Percentiles rank a stretch among this genome's conserved stretches.
Conservation (phyloP, 2,888 invertebrate genomes). For the Nebria brevicollis region DNA sequence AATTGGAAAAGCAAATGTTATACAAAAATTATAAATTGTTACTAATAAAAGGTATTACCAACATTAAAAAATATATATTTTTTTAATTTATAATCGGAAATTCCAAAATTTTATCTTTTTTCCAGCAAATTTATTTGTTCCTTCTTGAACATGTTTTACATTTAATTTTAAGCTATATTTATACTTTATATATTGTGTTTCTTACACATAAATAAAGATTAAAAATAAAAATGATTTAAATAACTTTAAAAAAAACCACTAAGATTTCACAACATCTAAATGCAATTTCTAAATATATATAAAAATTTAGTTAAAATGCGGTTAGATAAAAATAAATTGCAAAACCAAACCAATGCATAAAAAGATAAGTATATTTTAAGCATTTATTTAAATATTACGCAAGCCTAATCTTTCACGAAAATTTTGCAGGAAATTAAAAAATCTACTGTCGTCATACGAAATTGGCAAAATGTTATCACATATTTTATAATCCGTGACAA, state of each 20-base stretch:
- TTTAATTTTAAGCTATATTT: too few relatives aligned
- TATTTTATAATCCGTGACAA: slow-evolving; percentile 36
- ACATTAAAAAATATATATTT: background rate
- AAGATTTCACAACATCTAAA: background rate
- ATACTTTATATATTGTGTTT: too few relatives aligned
- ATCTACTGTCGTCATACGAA: slow-evolving; percentile 9
- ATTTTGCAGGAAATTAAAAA: slow-evolving; percentile 25
- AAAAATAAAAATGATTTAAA: background rate
- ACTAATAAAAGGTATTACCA: background rate
- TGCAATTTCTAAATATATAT: background rate
- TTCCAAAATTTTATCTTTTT: background rate
- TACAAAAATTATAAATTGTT: background rate
- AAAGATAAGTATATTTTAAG: slow-evolving; percentile 26
- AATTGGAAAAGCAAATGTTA: background rate
- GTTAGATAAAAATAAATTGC: slow-evolving; percentile 3
- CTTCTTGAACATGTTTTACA: too few relatives aligned
- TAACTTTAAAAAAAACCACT: background rate
- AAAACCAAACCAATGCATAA: background rate
- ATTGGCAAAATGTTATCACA: slow-evolving; percentile 16
- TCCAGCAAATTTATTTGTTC: too few relatives aligned
- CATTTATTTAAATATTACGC: slow-evolving; percentile 22
- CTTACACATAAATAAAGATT: too few relatives aligned
- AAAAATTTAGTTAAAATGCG: background rate
- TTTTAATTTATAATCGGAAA: background rate
- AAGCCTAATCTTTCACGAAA: slow-evolving; percentile 26